These are phyloP conservation scores for Carposina sasakii DNA, from an alignment of 1,140 invertebrate species.

Conservation along the genomic window DNA sequence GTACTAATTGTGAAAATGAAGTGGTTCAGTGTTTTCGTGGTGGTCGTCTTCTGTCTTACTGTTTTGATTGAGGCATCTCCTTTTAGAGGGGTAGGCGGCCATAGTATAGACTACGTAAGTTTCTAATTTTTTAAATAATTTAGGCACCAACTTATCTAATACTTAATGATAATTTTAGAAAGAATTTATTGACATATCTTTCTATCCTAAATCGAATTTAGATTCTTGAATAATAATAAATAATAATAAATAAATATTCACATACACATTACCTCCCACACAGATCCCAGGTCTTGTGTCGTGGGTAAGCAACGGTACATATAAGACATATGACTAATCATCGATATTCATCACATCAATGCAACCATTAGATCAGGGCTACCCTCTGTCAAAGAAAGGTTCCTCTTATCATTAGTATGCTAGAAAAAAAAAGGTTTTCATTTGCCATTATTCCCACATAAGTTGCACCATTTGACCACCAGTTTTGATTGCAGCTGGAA, in stretches of 20 bases:
- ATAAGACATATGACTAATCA: too few species aligned
- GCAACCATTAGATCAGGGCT: too few species aligned
- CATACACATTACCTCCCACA: too few species aligned
- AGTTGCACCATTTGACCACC: too few species aligned
- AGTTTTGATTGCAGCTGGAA: constrained; percentile 43
- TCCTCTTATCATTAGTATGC: too few species aligned
- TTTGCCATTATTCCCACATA: neutral
- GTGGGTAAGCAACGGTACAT: too few species aligned
- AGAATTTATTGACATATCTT: neutral
- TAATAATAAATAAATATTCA: neutral
- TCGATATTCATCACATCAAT: too few species aligned
- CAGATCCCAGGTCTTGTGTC: too few species aligned
- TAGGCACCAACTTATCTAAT: neutral
- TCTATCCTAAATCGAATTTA: neutral
- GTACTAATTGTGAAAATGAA: constrained; percentile 30
- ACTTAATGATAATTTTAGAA: neutral
- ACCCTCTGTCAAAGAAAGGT: too few species aligned
- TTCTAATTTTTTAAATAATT: neutral
- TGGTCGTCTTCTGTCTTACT: constrained; percentile 30
- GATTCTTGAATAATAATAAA: neutral
- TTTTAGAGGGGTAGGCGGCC: neutral
- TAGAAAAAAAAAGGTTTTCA: neutral
- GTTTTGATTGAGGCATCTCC: neutral
- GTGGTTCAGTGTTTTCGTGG: constrained; percentile 26
- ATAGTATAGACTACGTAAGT: neutral